A percentile compares a stretch with the other conserved stretches of the same genome.
Conservation (phyloP, 1,140 invertebrate genomes). For the Frieseomelitta varia region DNA sequence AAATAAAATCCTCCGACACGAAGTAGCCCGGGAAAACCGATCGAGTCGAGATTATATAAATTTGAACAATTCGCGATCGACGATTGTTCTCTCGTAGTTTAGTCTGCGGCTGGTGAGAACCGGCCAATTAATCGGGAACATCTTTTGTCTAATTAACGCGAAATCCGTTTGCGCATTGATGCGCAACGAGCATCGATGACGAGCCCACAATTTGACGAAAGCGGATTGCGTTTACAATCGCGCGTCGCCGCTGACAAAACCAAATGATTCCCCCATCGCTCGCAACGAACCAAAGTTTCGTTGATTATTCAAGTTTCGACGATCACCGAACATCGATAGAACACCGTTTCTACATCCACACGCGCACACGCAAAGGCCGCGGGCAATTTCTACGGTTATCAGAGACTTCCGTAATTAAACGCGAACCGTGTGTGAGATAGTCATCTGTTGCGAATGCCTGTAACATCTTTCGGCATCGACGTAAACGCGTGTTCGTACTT, state of each 20-base stretch:
- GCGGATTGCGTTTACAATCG: conserved; percentile 16
- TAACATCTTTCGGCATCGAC: background rate
- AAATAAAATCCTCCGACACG: background rate
- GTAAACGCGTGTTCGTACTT: background rate
- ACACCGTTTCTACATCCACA: background rate
- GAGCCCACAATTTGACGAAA: conserved; percentile 33
- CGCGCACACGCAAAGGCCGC: background rate
- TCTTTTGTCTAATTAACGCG: conserved; percentile 31
- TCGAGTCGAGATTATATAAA: background rate
- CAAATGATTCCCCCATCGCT: background rate
- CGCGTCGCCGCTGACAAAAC: conserved; percentile 29
- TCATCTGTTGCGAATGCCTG: conserved; percentile 8
- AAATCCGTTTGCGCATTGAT: conserved; percentile 3
- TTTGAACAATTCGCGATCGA: background rate
- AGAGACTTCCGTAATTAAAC: background rate
- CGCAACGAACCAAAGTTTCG: conserved; percentile 16
- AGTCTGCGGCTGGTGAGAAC: no score
- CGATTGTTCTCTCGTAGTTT: background rate
- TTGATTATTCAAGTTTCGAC: conserved; percentile 59
- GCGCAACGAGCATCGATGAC: background rate
- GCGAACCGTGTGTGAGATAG: background rate
- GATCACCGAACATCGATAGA: conserved; percentile 9
- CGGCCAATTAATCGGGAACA: background rate
- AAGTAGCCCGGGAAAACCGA: background rate
- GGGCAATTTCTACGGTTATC: conserved; percentile 18